Percentiles rank a stretch among this genome's conserved stretches.
Conservation (phyloP, 1,140 invertebrate species). For the Atta texana region DNA sequence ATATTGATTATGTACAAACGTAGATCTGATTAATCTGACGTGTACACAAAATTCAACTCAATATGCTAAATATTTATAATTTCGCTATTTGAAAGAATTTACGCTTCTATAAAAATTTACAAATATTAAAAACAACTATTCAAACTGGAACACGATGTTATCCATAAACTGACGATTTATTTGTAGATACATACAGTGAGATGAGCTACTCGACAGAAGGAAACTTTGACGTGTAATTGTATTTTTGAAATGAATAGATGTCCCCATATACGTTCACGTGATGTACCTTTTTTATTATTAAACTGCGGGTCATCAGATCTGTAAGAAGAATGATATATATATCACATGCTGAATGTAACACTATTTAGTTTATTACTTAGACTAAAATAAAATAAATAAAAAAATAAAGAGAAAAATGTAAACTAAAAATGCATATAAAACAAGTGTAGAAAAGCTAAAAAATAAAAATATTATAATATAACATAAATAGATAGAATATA, state of each 20-base stretch:
- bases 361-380: not conserved
- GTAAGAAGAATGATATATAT: slow-evolving; percentile 67
- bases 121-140: slow-evolving; percentile 49
- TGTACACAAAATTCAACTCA: not conserved
- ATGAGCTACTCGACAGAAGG: slow-evolving; percentile 66
- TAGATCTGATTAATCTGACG: not conserved
- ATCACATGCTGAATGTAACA: not conserved
- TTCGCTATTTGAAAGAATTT: slow-evolving; percentile 17
- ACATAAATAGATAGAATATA: not conserved
- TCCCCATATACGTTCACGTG: slow-evolving; percentile 54
- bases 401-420: not conserved
- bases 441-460: not conserved
- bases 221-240: slow-evolving; percentile 63
- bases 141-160: slow-evolving; percentile 71
- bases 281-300: slow-evolving; percentile 71
- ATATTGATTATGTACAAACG: slow-evolving; percentile 1
- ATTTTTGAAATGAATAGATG: slow-evolving; percentile 69
- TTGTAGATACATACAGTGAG: slow-evolving; percentile 77
- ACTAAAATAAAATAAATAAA: not conserved
- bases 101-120: slow-evolving; percentile 49
- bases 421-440: not conserved
- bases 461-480: not conserved
- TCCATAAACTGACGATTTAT: slow-evolving; percentile 78
- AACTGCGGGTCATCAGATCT: slow-evolving; percentile 81
- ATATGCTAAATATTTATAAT: slow-evolving; percentile 23